Evolutionary conservation across 1,140 invertebrate genomes (phyloP).

Genomic region (Xylocopa sonorina): DNA sequence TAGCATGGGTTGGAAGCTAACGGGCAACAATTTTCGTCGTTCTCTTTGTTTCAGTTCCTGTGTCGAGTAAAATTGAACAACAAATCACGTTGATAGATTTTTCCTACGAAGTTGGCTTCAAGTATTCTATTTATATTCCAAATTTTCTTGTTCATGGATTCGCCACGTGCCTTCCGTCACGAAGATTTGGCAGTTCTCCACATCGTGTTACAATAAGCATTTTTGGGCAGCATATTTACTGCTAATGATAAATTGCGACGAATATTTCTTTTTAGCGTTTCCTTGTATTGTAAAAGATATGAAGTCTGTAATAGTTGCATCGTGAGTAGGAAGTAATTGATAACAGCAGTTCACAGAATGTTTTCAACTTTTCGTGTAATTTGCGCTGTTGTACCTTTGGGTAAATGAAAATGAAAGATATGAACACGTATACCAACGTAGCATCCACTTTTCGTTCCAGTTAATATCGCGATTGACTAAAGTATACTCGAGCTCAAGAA

Average conservation of each 20-base stretch:
- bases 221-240: not conserved
- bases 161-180: slow-evolving; percentile 32
- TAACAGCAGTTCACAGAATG: too few species aligned
- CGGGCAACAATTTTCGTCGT: not conserved
- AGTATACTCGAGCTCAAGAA: too few species aligned
- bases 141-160: slow-evolving; percentile 43
- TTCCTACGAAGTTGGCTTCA: not conserved
- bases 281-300: too few species aligned
- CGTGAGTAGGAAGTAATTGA: too few species aligned
- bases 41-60: not conserved
- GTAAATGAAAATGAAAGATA: too few species aligned
- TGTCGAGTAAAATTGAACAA: not conserved
- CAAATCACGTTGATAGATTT: not conserved
- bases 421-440: too few species aligned
- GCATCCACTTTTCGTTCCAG: too few species aligned
- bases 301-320: too few species aligned
- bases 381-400: too few species aligned
- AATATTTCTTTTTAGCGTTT: too few species aligned
- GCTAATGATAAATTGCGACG: not conserved
- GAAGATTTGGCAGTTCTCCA: slow-evolving; percentile 34
- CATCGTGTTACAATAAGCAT: not conserved
- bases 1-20: not conserved
- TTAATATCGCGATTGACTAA: too few species aligned
- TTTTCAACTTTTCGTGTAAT: too few species aligned
- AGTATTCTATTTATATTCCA: slow-evolving; percentile 46